A percentile compares a stretch with the other conserved stretches of the same genome.
phyloP scores from a whole-genome alignment of 2,888 invertebrate genomes.

The Noctua janthina region DNA sequence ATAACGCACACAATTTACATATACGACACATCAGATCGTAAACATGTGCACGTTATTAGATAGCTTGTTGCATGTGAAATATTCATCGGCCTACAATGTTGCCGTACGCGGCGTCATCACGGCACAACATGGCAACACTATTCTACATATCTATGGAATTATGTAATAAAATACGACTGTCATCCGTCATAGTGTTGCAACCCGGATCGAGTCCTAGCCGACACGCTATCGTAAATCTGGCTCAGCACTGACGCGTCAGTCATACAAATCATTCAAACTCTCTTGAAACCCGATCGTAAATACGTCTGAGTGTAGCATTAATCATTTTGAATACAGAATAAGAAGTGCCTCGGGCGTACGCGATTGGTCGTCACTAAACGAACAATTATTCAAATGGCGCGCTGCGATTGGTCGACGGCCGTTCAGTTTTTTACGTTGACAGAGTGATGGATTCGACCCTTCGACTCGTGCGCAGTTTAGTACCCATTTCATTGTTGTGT shows the following conservation, averaged over 20 bases:
- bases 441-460: constrained; percentile 89
- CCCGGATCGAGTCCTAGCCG: constrained; percentile 74
- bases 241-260: constrained; percentile 79
- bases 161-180: constrained; percentile 77
- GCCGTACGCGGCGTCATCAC: constrained; percentile 39
- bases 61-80: constrained; percentile 55
- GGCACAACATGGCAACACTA: constrained; percentile 64
- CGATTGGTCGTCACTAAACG: constrained; percentile 86
- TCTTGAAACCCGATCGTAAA: constrained; percentile 84
- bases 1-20: constrained; percentile 53
- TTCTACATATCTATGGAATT: constrained; percentile 79
- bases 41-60: constrained; percentile 56
- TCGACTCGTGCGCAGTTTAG: constrained; percentile 86
- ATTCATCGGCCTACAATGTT: constrained; percentile 62
- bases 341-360: constrained; percentile 82
- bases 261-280: constrained; percentile 88
- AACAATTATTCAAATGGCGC: constrained; percentile 89
- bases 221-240: constrained; percentile 87
- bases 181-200: constrained; percentile 79
- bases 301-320: constrained; percentile 84
- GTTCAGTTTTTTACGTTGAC: constrained; percentile 86
- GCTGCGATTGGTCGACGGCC: constrained; percentile 81
- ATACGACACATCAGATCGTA: constrained; percentile 50
- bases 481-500: constrained; percentile 76
- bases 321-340: constrained; percentile 86